Percentiles rank a stretch among this genome's conserved stretches.
Conservation (phyloP, 2,888 invertebrate genomes). For the Malacosoma neustria region DNA sequence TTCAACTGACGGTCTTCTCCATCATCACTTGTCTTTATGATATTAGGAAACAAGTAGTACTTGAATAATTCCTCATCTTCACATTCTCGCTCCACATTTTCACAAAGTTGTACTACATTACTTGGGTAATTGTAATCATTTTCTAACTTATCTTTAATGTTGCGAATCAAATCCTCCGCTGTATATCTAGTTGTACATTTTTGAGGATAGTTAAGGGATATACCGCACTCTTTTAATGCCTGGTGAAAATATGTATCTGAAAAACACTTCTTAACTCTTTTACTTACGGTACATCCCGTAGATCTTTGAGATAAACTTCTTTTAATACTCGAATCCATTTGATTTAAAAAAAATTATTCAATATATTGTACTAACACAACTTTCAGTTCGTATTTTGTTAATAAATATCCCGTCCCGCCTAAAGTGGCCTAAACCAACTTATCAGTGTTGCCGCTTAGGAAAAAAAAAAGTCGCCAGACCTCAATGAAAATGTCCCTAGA, state of each 20-base stretch:
- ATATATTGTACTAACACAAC: too few species aligned
- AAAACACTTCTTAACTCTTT: slow-evolving; percentile 28
- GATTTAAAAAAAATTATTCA: neutral
- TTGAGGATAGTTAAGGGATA: slow-evolving; percentile 39
- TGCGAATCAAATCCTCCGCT: slow-evolving; percentile 60
- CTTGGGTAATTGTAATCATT: slow-evolving; percentile 67
- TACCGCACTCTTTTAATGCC: slow-evolving; percentile 43
- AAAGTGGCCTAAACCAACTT: too few species aligned
- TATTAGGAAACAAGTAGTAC: slow-evolving; percentile 55
- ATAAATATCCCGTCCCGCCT: too few species aligned
- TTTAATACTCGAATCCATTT: slow-evolving; percentile 25
- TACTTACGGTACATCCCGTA: slow-evolving; percentile 16
- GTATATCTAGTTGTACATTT: slow-evolving; percentile 46
- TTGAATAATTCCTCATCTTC: slow-evolving; percentile 27
- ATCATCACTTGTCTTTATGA: slow-evolving; percentile 35
- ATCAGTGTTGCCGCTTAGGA: too few species aligned
- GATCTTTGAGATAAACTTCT: slow-evolving; percentile 25
- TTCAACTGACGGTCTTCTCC: slow-evolving; percentile 42
- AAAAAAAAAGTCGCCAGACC: too few species aligned
- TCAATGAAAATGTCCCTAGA: too few species aligned
- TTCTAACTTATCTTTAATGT: slow-evolving; percentile 37
- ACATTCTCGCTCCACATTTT: slow-evolving; percentile 28
- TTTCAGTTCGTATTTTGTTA: too few species aligned
- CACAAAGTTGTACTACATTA: slow-evolving; percentile 70
- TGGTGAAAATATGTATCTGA: slow-evolving; percentile 31